Conservation (phyloP, 1,140 invertebrate genomes). For the Ganaspis sp. region DNA sequence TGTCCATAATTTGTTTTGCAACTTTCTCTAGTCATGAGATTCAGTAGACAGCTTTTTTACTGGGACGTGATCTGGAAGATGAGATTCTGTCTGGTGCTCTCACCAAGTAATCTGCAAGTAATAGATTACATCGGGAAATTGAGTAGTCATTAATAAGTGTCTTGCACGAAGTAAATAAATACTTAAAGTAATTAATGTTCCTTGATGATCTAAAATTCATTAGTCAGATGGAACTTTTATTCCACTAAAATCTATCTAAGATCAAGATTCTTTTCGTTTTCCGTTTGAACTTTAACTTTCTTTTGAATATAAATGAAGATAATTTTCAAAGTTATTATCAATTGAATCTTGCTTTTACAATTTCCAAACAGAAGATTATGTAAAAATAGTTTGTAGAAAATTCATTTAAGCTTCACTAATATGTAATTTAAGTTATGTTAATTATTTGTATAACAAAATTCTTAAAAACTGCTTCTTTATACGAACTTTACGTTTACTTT, state of each 20-base stretch:
- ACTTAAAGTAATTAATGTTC: conserved; percentile 11
- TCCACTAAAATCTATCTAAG: neutral
- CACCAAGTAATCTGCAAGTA: neutral
- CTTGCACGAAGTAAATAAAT: conserved; percentile 25
- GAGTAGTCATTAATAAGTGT: conserved; percentile 25
- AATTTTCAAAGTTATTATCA: too few species aligned
- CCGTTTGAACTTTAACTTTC: neutral
- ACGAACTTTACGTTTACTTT: neutral
- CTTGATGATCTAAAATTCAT: conserved; percentile 10
- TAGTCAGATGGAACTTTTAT: neutral
- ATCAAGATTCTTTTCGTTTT: neutral
- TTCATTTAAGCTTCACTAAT: too few species aligned
- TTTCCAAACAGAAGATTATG: too few species aligned
- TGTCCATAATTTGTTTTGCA: conserved; percentile 14
- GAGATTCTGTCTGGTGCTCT: neutral
- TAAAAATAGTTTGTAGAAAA: too few species aligned
- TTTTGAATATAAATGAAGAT: too few species aligned
- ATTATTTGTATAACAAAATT: too few species aligned
- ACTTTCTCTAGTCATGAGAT: conserved; percentile 19
- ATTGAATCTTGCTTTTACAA: too few species aligned
- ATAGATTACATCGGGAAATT: conserved; percentile 2
- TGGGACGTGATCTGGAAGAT: conserved; percentile 22
- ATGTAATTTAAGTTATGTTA: too few species aligned
- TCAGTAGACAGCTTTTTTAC: conserved; percentile 20
- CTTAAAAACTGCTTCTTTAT: too few species aligned